Evolutionary conservation across 2,888 invertebrate species (phyloP).

Genomic region (Leuctra nigra): DNA sequence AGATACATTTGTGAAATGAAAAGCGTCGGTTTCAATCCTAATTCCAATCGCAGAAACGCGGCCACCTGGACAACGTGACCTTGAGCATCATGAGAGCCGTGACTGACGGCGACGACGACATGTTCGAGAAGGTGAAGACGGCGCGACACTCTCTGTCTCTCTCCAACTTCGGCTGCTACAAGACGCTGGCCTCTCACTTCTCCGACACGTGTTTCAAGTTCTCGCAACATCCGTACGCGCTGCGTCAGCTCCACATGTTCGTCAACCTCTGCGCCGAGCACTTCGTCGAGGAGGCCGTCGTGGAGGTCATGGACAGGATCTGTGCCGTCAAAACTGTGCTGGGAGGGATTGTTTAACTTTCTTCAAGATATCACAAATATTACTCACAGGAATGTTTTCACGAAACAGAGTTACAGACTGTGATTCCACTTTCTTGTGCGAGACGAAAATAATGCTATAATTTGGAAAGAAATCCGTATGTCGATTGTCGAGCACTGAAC

Average conservation of each 20-base stretch:
- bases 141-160: constrained; percentile 31
- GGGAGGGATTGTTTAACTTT: no score
- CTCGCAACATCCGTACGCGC: constrained; percentile 40
- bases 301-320: constrained; percentile 32
- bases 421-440: no score
- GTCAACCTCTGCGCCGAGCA: constrained; percentile 43
- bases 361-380: no score
- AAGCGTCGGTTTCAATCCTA: no score
- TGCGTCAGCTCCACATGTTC: constrained; percentile 40
- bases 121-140: constrained; percentile 4
- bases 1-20: no score
- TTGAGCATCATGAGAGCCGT: constrained; percentile 35
- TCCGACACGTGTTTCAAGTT: constrained; percentile 39
- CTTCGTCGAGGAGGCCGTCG: constrained; percentile 30
- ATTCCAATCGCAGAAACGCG: constrained; percentile 39
- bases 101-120: constrained; percentile 30
- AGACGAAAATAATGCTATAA: no score
- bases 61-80: constrained; percentile 35
- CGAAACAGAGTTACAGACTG: no score
- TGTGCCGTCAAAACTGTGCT: no score
- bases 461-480: no score
- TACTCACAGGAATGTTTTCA: no score
- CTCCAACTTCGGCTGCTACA: constrained; percentile 39
- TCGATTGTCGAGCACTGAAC: no score
- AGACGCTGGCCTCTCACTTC: constrained; percentile 36